These are phyloP conservation scores for Eurytoma californica DNA, from an alignment of 2,888 invertebrate genomes.

Conservation along the genomic window DNA sequence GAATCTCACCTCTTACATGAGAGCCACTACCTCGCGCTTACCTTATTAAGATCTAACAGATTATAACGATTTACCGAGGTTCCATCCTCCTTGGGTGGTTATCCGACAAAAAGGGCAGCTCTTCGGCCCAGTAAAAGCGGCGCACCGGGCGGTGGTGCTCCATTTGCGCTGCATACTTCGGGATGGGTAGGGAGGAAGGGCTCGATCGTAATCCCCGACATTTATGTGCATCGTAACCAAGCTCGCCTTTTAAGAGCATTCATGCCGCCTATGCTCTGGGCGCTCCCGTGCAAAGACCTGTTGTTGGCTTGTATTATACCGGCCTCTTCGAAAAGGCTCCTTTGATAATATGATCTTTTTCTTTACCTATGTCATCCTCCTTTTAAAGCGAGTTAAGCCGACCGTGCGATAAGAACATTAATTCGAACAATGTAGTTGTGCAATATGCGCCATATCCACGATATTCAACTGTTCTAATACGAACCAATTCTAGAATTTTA, in stretches of 20 bases:
- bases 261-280: background rate
- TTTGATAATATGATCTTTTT: background rate
- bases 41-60: conserved; percentile 59
- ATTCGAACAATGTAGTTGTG: no score
- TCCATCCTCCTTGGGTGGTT: conserved; percentile 17
- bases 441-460: no score
- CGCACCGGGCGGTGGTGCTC: background rate
- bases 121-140: background rate
- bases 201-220: conserved; percentile 34
- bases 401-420: no score
- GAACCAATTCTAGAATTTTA: no score
- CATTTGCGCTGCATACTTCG: background rate
- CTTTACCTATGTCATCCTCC: background rate
- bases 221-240: conserved; percentile 34
- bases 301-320: conserved; percentile 8
- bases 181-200: background rate
- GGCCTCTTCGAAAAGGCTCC: background rate
- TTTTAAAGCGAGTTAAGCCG: background rate
- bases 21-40: conserved; percentile 19
- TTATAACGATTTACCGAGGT: conserved; percentile 57
- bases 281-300: background rate
- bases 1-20: background rate
- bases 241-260: conserved; percentile 30
- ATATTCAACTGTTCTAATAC: no score
- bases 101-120: background rate